Evolutionary conservation across 2,888 invertebrate species (phyloP).

Genomic region (Nomada ferruginata): DNA sequence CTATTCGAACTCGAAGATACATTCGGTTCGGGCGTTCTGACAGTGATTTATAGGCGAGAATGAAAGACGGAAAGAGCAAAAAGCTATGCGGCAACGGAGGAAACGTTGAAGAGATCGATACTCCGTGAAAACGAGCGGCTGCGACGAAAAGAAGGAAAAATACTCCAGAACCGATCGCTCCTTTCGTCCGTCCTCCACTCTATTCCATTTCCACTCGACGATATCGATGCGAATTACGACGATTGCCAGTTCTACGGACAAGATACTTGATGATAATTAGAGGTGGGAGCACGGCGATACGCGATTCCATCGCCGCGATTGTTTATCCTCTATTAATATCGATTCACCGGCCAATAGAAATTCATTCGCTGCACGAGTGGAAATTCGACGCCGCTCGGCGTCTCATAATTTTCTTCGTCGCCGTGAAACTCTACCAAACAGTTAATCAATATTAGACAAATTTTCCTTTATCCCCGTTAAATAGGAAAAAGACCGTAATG

Average conservation of each 20-base stretch:
- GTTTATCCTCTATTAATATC: slow-evolving; percentile 6
- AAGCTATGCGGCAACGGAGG: slow-evolving; percentile 40
- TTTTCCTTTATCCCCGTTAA: slow-evolving; percentile 5
- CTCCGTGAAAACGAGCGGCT: slow-evolving; percentile 17
- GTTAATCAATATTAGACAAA: neutral
- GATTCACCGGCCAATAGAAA: slow-evolving; percentile 13
- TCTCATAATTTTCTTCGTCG: neutral
- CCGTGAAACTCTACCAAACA: neutral
- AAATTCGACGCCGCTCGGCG: neutral
- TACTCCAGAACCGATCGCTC: neutral
- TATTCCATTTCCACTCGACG: neutral
- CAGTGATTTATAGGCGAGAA: slow-evolving; percentile 66
- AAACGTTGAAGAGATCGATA: slow-evolving; percentile 55
- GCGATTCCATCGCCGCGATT: neutral
- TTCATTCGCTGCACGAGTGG: neutral
- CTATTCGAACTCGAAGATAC: slow-evolving; percentile 64
- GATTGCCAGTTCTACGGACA: slow-evolving; percentile 21
- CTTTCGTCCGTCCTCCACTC: neutral
- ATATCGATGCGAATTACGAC: slow-evolving; percentile 28
- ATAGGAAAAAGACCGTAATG: neutral
- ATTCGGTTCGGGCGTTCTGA: slow-evolving; percentile 61
- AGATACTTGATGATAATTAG: slow-evolving; percentile 44
- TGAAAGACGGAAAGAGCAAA: slow-evolving; percentile 51
- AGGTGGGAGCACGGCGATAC: neutral
- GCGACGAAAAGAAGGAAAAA: neutral